These are phyloP conservation scores for Lithosia quadra DNA, from an alignment of 2,888 invertebrate genomes.

Conservation along the genomic window DNA sequence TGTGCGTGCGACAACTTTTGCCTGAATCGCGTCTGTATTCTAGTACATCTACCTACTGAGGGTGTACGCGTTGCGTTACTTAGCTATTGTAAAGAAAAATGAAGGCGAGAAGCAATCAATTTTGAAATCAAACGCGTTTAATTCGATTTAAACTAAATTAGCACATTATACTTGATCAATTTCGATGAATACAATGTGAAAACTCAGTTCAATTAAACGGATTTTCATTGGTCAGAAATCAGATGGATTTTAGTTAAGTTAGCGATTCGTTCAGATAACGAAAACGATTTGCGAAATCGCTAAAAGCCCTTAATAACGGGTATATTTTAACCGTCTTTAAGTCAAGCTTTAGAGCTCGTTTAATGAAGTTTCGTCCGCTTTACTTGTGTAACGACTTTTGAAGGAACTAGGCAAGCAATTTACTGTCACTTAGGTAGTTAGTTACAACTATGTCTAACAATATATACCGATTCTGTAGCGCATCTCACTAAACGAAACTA, in stretches of 20 bases:
- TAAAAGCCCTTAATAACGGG: neutral
- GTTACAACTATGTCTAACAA: constrained; percentile 11
- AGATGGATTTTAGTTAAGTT: no score
- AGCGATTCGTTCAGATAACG: neutral
- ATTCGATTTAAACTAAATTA: neutral
- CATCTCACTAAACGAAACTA: neutral
- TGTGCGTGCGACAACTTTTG: no score
- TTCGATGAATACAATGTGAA: no score
- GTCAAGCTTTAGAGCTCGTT: neutral
- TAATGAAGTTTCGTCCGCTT: constrained; percentile 10
- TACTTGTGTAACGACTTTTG: constrained; percentile 16
- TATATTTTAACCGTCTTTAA: neutral
- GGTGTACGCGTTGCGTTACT: no score
- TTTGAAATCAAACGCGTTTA: neutral
- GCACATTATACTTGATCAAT: neutral
- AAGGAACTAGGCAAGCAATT: constrained; percentile 17
- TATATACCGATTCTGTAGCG: neutral
- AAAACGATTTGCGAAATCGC: neutral
- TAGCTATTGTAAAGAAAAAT: no score
- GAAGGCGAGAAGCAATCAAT: no score
- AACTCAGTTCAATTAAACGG: no score
- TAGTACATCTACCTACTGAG: no score
- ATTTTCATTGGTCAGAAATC: no score
- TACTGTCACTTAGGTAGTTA: constrained; percentile 21
- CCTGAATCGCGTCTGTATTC: no score